Conservation (phyloP, 1,140 invertebrate species). For the Apolygus lucorum region DNA sequence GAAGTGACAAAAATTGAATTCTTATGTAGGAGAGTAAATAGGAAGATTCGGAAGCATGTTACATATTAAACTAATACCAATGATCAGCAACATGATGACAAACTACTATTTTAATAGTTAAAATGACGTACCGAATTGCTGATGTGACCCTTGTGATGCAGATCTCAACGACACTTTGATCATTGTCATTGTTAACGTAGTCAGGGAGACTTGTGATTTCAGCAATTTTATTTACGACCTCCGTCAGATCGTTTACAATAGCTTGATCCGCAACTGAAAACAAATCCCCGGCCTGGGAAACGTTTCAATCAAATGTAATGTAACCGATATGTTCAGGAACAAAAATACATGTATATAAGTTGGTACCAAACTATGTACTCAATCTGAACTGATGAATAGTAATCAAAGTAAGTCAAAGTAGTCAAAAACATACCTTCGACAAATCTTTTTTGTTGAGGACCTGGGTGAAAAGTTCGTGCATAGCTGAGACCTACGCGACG, state of each 20-base stretch:
- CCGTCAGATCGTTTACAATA: constrained; percentile 75
- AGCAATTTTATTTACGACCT: constrained; percentile 68
- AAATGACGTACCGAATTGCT: constrained; percentile 64
- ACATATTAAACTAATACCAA: too few relatives aligned
- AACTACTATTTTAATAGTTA: constrained; percentile 19
- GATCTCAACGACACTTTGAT: constrained; percentile 89
- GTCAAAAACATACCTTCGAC: constrained; percentile 48
- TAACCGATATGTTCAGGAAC: too few relatives aligned
- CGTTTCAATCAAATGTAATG: too few relatives aligned
- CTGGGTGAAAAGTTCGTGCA: constrained; percentile 83
- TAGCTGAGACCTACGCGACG: constrained; percentile 36
- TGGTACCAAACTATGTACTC: too few relatives aligned
- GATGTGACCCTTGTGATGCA: constrained; percentile 80
- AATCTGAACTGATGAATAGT: too few relatives aligned
- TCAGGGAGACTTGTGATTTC: constrained; percentile 69
- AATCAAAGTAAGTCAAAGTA: background rate
- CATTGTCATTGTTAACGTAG: constrained; percentile 77
- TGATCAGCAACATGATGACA: background rate
- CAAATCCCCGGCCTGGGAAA: constrained; percentile 66
- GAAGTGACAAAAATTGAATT: too few relatives aligned
- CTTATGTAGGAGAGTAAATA: too few relatives aligned
- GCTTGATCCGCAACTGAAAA: constrained; percentile 77
- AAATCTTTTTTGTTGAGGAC: constrained; percentile 77
- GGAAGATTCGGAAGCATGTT: too few relatives aligned
- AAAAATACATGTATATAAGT: too few relatives aligned